Conservation (phyloP, 2,888 invertebrate species). For the Drosophila acutilabella region DNA sequence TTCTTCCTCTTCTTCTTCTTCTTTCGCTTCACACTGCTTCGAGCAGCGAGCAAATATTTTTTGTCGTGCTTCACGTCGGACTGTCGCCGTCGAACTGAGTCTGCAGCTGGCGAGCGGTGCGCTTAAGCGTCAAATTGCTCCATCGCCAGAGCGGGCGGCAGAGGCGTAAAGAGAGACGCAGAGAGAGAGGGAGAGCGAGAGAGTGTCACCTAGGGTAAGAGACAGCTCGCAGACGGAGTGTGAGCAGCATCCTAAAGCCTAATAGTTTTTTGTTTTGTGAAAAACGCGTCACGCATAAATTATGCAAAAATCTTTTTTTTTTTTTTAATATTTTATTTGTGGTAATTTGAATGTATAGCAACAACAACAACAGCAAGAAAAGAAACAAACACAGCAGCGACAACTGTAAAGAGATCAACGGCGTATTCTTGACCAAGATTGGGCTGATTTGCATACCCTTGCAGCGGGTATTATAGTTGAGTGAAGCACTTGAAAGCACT, state of each 20-base stretch:
- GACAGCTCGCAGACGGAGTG: background rate
- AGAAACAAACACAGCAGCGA: too few relatives aligned
- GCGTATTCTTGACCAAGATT: constrained; percentile 58
- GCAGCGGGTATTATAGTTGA: background rate
- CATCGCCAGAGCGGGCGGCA: constrained; percentile 24
- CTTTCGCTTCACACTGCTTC: constrained; percentile 5
- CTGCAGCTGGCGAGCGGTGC: constrained; percentile 71
- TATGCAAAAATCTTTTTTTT: constrained; percentile 52
- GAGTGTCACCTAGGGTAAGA: constrained; percentile 10
- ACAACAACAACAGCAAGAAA: background rate
- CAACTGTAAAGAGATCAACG: constrained; percentile 11
- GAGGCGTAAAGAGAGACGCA: background rate
- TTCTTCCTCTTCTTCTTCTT: constrained; percentile 10
- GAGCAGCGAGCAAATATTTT: constrained; percentile 18
- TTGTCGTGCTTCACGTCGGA: constrained; percentile 79
- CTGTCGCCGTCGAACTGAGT: constrained; percentile 83
- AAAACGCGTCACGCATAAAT: constrained; percentile 53
- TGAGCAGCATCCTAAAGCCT: constrained; percentile 35
- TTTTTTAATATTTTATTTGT: constrained; percentile 19
- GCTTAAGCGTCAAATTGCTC: constrained; percentile 82
- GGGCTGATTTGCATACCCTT: background rate
- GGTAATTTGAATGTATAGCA: constrained; percentile 40
- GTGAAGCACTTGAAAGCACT: background rate
- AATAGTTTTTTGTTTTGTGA: constrained; percentile 27
- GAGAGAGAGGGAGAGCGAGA: constrained; percentile 1